A percentile compares a stretch with the other conserved stretches of the same genome.
phyloP scores from a whole-genome alignment of 2,113 vertebrate species.

The Apodemus sylvaticus region DNA sequence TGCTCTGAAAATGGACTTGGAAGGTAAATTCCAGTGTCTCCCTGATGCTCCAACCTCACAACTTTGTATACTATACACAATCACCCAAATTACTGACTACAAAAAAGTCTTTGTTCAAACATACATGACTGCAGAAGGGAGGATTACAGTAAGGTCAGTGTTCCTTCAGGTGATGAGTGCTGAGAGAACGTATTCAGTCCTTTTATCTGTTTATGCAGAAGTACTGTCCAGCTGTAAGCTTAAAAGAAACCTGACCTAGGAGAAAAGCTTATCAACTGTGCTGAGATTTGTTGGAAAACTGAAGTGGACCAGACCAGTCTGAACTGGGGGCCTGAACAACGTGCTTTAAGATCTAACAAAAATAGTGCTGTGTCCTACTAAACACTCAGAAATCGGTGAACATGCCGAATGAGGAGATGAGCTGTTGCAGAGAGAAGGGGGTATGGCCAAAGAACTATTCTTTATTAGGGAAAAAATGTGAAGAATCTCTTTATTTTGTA shows the following conservation, averaged over 20 bases:
- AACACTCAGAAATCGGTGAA: not conserved
- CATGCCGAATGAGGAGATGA: not conserved
- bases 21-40: slow-evolving; percentile 31
- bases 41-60: not conserved
- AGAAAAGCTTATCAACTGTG: not conserved
- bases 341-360: not conserved
- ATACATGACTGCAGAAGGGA: not conserved
- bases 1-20: slow-evolving; percentile 38
- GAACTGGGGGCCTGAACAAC: not conserved
- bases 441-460: not conserved
- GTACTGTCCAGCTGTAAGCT: not conserved
- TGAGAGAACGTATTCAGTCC: not conserved
- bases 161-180: not conserved
- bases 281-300: slow-evolving; percentile 5
- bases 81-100: slow-evolving; percentile 28
- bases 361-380: not conserved
- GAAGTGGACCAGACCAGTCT: not conserved
- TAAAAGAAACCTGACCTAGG: not conserved
- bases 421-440: not conserved
- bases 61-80: slow-evolving; percentile 37
- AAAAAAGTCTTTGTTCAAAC: not conserved
- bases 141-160: not conserved
- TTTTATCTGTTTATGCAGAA: not conserved
- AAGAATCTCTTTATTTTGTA: not conserved
- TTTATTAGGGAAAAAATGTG: not conserved